Base-by-base conservation (phyloP, 2,888 invertebrate species). In the Protophormia terraenovae region DNA sequence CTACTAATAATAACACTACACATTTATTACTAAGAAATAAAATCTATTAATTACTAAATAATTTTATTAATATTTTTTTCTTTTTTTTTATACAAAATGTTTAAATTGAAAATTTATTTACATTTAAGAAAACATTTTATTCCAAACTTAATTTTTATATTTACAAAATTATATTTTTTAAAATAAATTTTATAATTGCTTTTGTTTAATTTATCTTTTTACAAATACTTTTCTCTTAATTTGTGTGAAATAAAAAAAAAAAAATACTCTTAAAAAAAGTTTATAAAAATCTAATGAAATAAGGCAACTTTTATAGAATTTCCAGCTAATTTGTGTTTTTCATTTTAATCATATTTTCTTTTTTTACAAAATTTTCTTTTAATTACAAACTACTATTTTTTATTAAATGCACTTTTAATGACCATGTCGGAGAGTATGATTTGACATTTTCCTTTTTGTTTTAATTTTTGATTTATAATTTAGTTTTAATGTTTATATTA, bases 1-100 rank as follows among this genome's bases (percentile, higher is more conserved):
- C 87, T 88, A 88, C 85, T 88, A 87, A 84, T 88, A 87, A 84
- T 87, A 84, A 81, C 78, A 85, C 86, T 88, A 89, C 87, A 88
- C 82, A 66, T 73, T 58, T 86, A 88, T 88, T 22, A 19, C 16
- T 32, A 87, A 62, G 55, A 27, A 45, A 19, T 75, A 71, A 41
- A 24, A 16, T 84, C 87, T 83, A 86, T 88, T 87, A 75, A 71
- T 53, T 7, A 75, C 75, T 82, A 79, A 50, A n/a, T n/a, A n/a
- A n/a, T n/a, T n/a, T n/a, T n/a, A n/a, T n/a, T n/a, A n/a, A n/a
- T n/a, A n/a, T n/a, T n/a, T n/a, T 32, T 32, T 32, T 32, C 5
- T 32, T 32, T 32, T 6, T 4, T 6, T 32, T 7, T 32, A 6
- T 32, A 32, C 32, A 32, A 4, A 32, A 32, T 7, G 32, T 32